These are phyloP conservation scores for Lasius platythorax DNA, from an alignment of 2,888 invertebrate genomes.

Conservation along the genomic window DNA sequence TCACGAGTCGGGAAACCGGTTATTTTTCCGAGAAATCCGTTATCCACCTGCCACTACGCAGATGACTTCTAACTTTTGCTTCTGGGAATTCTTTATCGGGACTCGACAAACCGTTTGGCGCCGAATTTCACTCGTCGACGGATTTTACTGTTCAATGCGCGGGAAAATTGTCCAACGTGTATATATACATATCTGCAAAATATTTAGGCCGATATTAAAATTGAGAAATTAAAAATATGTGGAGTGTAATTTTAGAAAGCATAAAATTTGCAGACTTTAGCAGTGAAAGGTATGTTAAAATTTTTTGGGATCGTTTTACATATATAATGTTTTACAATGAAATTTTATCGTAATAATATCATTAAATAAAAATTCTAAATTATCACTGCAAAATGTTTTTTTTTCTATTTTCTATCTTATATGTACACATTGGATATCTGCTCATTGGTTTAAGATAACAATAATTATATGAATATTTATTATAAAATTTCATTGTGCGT, in stretches of 20 bases:
- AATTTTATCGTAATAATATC: background rate
- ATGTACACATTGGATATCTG: background rate
- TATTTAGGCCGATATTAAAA: background rate
- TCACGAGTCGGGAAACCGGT: constrained; percentile 66
- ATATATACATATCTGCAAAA: background rate
- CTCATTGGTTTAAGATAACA: background rate
- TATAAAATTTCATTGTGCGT: background rate
- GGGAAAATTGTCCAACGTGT: background rate
- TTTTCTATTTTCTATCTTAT: background rate
- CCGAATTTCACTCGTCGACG: background rate
- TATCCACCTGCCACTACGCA: constrained; percentile 59
- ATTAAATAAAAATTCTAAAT: background rate
- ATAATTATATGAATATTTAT: constrained; percentile 6
- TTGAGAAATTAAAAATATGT: background rate
- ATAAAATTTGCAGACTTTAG: background rate
- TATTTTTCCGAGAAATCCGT: constrained; percentile 66
- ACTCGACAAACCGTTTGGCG: background rate
- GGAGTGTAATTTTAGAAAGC: background rate
- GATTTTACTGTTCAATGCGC: background rate
- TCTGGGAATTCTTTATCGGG: constrained; percentile 6
- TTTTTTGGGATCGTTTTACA: background rate
- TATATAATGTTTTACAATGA: background rate
- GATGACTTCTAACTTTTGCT: constrained; percentile 14
- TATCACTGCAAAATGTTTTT: background rate
- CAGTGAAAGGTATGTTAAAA: background rate